These are phyloP conservation scores for Actinia tenebrosa DNA, from an alignment of 64 coral and sea anemone species.

Conservation along the genomic window DNA sequence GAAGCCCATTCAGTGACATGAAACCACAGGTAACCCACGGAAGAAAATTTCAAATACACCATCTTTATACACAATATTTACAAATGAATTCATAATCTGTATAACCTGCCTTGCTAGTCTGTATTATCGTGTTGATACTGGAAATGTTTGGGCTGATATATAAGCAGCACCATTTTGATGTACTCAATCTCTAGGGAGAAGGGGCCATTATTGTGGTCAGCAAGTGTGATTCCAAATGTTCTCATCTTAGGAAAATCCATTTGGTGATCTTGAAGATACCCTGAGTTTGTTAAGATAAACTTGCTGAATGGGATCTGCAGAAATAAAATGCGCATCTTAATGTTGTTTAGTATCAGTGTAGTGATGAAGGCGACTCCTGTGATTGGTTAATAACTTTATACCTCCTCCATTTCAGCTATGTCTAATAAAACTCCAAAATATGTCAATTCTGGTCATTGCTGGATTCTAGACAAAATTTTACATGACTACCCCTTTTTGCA, in stretches of 20 bases:
- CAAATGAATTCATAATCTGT: not conserved
- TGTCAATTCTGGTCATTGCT: too few relatives aligned
- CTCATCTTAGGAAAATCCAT: constrained; percentile 86
- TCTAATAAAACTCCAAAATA: too few relatives aligned
- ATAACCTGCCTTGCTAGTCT: not conserved
- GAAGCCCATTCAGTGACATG: not conserved
- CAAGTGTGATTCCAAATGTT: constrained; percentile 89
- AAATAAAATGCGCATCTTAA: not conserved
- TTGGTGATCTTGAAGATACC: constrained; percentile 96
- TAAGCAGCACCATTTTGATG: constrained; percentile 72
- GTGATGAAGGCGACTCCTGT: too few relatives aligned
- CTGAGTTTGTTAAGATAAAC: constrained; percentile 92
- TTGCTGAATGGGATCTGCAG: constrained; percentile 91
- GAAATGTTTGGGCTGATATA: constrained; percentile 96
- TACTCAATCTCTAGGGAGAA: constrained; percentile 94
- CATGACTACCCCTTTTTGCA: too few relatives aligned
- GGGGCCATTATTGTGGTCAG: constrained; percentile 78
- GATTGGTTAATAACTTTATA: too few relatives aligned
- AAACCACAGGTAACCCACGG: not conserved
- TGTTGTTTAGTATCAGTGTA: too few relatives aligned
- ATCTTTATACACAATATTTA: not conserved
- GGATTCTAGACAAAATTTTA: too few relatives aligned
- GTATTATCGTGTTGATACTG: constrained; percentile 59
- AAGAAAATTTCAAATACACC: not conserved
- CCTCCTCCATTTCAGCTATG: too few relatives aligned